Evolutionary conservation across 2,888 invertebrate genomes (phyloP).

Genomic region (Drosophila phalerata): DNA sequence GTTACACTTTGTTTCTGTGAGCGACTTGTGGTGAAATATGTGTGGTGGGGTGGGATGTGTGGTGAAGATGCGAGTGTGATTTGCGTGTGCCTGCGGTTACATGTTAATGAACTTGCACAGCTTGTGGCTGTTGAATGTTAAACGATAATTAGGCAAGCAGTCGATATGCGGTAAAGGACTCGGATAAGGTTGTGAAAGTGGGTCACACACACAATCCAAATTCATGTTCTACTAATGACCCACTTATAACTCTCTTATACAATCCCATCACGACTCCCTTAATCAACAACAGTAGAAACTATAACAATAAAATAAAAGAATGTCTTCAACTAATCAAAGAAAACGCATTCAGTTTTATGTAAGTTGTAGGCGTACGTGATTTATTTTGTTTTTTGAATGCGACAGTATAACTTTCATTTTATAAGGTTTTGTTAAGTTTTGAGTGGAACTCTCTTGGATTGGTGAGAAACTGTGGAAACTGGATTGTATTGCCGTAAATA

Average conservation of each 20-base stretch:
- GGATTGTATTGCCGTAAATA: conserved; percentile 66
- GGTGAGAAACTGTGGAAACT: conserved; percentile 58
- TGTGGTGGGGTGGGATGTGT: conserved; percentile 16
- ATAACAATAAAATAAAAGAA: conserved; percentile 23
- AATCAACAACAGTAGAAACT: conserved; percentile 20
- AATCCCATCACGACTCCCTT: conserved; percentile 13
- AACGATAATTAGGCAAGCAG: conserved; percentile 5
- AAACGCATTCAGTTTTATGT: conserved; percentile 33
- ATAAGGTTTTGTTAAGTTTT: conserved; percentile 50
- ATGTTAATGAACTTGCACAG: conserved; percentile 58
- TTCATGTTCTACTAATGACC: conserved; percentile 7
- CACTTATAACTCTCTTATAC: conserved; percentile 1
- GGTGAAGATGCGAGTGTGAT: conserved; percentile 43
- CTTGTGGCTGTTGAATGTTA: conserved; percentile 21
- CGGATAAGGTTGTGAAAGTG: conserved; percentile 34
- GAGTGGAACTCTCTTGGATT: conserved; percentile 22
- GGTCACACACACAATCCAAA: conserved; percentile 31
- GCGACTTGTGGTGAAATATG: conserved; percentile 12
- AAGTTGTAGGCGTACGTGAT: conserved; percentile 31
- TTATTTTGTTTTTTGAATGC: conserved; percentile 14
- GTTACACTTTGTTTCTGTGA: conserved; percentile 55
- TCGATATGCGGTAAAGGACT: conserved; percentile 2
- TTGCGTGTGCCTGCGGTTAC: conserved; percentile 30
- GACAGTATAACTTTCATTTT: conserved; percentile 71
- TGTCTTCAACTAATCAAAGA: conserved; percentile 41